Evolutionary conservation across 1,140 invertebrate genomes (phyloP), one percentile per base, ranked within the genome.

Genomic region (Drosophila watanabei): DNA sequence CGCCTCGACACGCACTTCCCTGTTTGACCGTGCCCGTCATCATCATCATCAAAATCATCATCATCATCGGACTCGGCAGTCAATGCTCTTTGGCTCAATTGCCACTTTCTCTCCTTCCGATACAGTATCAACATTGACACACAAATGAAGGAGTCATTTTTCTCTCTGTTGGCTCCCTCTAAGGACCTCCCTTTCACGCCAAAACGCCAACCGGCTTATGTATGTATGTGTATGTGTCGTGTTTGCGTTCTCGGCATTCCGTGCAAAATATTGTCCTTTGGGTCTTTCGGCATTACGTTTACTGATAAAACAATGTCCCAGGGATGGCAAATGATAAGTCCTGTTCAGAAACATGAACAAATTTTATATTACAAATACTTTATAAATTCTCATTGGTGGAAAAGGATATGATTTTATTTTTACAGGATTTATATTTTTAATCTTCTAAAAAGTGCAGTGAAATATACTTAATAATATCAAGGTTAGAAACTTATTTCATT

Each of bases 231-330:
- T 37, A 18, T 43, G 32, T 57, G 14, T 49, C 48, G 49, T 68
- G 80, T 68, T 70, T 52, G 66, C 45, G 46, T 65, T 77, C 59
- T 61, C 80, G 54, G 54, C 56, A 66, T 75, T 87, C 69, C 79
- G 51, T 75, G 73, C 54, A 39, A 87, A 76, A 88, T 73, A 83
- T 84, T 84, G 71, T 88, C 63, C 80, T 70, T 61, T 80, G 71
- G 45, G 62, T 54, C 66, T 65, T 48, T 43, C 51, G 72, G 51
- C 45, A 46, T 61, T 63, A 32, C 46, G 32, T 58, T 58, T 73
- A 30, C 39, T 59, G 28, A 48, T 63, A 49, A 65, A 71, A 28
- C 62, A 20, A 46, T 63, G 8, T 13, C 30, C 35, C 66, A 86
- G 83, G 83, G 66, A 20, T 84, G 64, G 60, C 32, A 5, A 68